Evolutionary conservation across 2,888 invertebrate species (phyloP).

Genomic region (Tiliacea citrago): DNA sequence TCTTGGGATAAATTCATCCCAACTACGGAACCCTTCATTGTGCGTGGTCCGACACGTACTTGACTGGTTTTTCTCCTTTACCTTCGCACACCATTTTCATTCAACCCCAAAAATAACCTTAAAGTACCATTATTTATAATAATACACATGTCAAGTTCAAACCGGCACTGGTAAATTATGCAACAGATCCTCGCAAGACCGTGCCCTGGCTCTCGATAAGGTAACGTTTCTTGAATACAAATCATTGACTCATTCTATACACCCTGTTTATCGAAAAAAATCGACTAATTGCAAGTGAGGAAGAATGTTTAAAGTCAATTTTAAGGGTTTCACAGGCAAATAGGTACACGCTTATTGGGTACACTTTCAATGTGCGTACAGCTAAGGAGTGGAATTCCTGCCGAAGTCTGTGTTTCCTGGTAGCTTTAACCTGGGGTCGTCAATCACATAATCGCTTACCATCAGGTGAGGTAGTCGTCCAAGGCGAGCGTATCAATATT

Average conservation of each 20-base stretch:
- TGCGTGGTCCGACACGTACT: too few species aligned
- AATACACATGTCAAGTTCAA: neutral
- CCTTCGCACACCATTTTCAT: neutral
- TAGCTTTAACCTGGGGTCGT: too few species aligned
- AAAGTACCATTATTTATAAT: slow-evolving; percentile 11
- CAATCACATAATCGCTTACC: too few species aligned
- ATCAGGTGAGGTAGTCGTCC: too few species aligned
- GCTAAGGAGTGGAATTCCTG: too few species aligned
- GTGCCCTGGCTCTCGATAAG: slow-evolving; percentile 18
- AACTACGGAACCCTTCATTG: too few species aligned
- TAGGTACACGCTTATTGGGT: too few species aligned
- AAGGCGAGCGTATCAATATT: too few species aligned
- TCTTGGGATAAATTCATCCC: too few species aligned
- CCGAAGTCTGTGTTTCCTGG: too few species aligned
- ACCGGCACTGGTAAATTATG: slow-evolving; percentile 28
- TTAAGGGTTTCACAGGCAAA: neutral
- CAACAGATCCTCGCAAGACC: neutral
- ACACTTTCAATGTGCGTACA: too few species aligned
- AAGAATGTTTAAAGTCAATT: neutral
- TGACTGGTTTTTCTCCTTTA: neutral
- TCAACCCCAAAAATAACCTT: neutral
- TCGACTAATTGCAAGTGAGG: slow-evolving; percentile 12
- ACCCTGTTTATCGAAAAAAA: slow-evolving; percentile 16
- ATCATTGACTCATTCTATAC: slow-evolving; percentile 6
- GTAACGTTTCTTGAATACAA: slow-evolving; percentile 44